Evolutionary conservation across 2,113 vertebrate species (phyloP), one percentile per base, ranked within the genome.

Genomic region (Atrichornis clamosus): DNA sequence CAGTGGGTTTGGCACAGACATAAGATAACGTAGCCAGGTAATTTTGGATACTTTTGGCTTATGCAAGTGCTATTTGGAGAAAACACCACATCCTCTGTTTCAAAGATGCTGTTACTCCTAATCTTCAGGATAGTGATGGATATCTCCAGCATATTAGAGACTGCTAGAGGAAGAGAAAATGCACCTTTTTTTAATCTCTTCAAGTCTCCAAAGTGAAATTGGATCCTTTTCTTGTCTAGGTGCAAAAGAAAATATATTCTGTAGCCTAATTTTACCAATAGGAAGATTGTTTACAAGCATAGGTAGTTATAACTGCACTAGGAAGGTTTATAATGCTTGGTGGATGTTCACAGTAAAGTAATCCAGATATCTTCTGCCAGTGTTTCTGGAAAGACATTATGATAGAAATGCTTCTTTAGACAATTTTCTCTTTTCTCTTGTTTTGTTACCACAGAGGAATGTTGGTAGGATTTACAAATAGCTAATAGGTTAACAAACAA

Each of bases 111-210:
- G 15, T 53, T 50, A 74, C 27, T 69, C 24, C 19, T 55, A 15
- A 60, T 60, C 41, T 74, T 41, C 37, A 74, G 73, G 20, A 24
- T 27, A 82, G 35, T 32, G 58, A 49, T 4, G 15, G 32, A 28
- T 23, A 3, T 59, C 35, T 72, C 22, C 47, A 64, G 14, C 11
- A 4, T 53, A 33, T 59, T 22, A 53, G 21, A 80, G 4, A 9
- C 22, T 84, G 15, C 44, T 28, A 37, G 32, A 83, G 11, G 21
- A 83, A 37, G 30, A 76, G 50, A 1, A 73, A 84, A 52, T n/a
- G 3, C 9, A 39, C 1, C 3, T 23, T 32, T 22, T 10, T 20
- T 69, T 1, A 1, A 8, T 11, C 7, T 3, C 8, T 69, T 50
- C 11, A 46, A 23, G 27, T 47, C 33, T 78, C 30, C 76, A 64